These are phyloP conservation scores for Arrhamphus sclerolepis DNA, from an alignment of 2,797 vertebrate species.

Conservation along the genomic window DNA sequence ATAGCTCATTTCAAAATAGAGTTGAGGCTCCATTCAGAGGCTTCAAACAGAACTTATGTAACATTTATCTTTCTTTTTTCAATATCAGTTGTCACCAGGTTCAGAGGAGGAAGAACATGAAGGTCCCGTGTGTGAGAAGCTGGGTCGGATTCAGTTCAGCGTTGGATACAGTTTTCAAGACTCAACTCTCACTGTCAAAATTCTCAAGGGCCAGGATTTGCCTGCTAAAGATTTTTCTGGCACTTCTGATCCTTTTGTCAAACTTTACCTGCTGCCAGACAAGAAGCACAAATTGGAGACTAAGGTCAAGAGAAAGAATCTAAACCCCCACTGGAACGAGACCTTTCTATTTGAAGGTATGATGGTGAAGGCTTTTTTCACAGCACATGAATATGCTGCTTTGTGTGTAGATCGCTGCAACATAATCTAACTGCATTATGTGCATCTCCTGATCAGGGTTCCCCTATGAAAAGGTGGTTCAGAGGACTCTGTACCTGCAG, in stretches of 20 bases:
- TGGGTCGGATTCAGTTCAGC: slow-evolving; percentile 97
- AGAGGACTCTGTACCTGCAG: slow-evolving; percentile 95
- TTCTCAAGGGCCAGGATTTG: slow-evolving; percentile 96
- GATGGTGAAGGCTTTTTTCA: background rate
- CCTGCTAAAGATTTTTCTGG: slow-evolving; percentile 98
- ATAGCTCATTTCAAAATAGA: background rate
- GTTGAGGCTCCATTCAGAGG: background rate
- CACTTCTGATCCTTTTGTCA: slow-evolving; percentile 98
- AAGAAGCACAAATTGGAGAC: slow-evolving; percentile 99
- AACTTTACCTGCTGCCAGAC: slow-evolving; percentile 97
- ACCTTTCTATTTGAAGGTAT: slow-evolving; percentile 97
- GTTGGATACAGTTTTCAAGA: slow-evolving; percentile 99
- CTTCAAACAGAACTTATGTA: background rate
- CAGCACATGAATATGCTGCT: background rate
- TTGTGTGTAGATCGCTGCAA: slow-evolving; percentile 7
- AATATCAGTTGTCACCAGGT: slow-evolving; percentile 91
- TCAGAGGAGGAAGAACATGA: slow-evolving; percentile 94
- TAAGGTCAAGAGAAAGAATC: slow-evolving; percentile 99
- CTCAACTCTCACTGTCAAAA: slow-evolving; percentile 97
- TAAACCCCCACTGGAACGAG: slow-evolving; percentile 98
- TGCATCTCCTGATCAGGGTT: slow-evolving; percentile 82
- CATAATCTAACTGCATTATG: background rate
- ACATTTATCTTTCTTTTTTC: slow-evolving; percentile 34
- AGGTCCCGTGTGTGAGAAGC: slow-evolving; percentile 89
- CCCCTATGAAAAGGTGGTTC: slow-evolving; percentile 97